phyloP scores from a whole-genome alignment of 2,113 vertebrate species.

The Loxodonta africana region DNA sequence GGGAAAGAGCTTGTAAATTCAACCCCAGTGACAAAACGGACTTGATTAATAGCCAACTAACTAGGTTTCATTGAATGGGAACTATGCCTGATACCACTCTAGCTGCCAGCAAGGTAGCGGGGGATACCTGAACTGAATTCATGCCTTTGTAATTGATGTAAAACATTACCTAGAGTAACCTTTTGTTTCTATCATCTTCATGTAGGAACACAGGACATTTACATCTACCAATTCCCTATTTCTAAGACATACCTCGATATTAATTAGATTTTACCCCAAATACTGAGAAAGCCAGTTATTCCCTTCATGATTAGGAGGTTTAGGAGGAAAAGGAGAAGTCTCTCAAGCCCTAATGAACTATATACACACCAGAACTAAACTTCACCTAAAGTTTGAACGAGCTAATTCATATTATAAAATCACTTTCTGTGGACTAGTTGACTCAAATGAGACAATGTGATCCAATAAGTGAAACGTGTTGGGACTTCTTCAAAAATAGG shows the following conservation, averaged over 20 bases:
- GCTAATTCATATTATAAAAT: background rate
- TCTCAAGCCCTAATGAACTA: background rate
- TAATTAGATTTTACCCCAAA: background rate
- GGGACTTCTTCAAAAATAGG: conserved; percentile 1
- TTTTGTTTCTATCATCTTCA: background rate
- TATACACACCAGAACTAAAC: background rate
- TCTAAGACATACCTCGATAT: background rate
- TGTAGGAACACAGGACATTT: background rate
- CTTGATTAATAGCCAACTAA: background rate
- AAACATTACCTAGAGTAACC: background rate
- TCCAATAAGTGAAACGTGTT: background rate
- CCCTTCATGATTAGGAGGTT: background rate
- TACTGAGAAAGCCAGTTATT: background rate
- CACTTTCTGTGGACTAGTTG: background rate
- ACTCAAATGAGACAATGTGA: background rate
- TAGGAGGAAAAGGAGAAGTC: background rate
- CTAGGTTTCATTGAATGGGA: background rate
- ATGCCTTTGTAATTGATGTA: background rate
- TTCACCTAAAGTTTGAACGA: background rate
- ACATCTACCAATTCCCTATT: background rate
- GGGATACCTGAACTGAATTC: background rate
- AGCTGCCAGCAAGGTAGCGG: background rate
- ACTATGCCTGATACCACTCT: background rate
- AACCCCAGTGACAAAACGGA: background rate
- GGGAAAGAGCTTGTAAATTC: background rate